A percentile compares a stretch with the other conserved stretches of the same genome.
Evolutionary conservation across 2,113 vertebrate genomes (phyloP).

Genomic region (Brachypodius melanocephalos): DNA sequence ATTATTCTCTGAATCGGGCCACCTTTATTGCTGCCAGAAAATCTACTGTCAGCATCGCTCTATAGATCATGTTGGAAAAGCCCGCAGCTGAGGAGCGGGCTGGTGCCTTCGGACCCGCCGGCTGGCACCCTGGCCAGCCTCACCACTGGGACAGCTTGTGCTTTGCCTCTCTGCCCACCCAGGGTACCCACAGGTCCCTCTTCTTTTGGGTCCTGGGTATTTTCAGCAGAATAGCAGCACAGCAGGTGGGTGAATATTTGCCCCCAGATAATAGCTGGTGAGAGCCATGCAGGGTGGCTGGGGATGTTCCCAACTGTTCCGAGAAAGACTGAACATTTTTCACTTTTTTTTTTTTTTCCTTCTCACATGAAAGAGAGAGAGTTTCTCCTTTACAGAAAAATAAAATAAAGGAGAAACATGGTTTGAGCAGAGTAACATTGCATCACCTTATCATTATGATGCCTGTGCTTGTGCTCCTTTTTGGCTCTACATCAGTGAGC

Average conservation of each 20-base stretch:
- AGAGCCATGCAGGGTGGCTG: fast-evolving
- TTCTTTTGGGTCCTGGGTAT: not conserved
- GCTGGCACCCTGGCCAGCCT: not conserved
- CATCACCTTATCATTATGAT: fast-evolving
- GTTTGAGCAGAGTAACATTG: fast-evolving
- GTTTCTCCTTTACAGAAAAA: not conserved
- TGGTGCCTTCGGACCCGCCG: conserved; percentile 26
- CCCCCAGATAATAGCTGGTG: not conserved
- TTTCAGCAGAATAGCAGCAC: not conserved
- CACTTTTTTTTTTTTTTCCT: not conserved
- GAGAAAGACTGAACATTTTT: not conserved
- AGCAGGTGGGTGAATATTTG: not conserved
- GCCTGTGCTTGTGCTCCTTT: not conserved
- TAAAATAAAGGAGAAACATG: not conserved
- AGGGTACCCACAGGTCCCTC: fast-evolving
- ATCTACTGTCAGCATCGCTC: conserved; percentile 81
- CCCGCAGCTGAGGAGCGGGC: conserved; percentile 60
- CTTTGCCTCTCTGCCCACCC: fast-evolving
- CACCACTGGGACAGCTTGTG: not conserved
- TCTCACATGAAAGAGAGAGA: fast-evolving
- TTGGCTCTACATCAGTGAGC: not conserved
- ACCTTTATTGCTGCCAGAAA: conserved; percentile 83
- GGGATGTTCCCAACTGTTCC: not conserved
- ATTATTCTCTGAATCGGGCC: conserved; percentile 85
- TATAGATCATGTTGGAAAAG: conserved; percentile 76